A percentile compares a stretch with the other conserved stretches of the same genome.
phyloP scores from a whole-genome alignment of 37 sponge, comb jelly and placozoan genomes.

The Beroe forskalii region DNA sequence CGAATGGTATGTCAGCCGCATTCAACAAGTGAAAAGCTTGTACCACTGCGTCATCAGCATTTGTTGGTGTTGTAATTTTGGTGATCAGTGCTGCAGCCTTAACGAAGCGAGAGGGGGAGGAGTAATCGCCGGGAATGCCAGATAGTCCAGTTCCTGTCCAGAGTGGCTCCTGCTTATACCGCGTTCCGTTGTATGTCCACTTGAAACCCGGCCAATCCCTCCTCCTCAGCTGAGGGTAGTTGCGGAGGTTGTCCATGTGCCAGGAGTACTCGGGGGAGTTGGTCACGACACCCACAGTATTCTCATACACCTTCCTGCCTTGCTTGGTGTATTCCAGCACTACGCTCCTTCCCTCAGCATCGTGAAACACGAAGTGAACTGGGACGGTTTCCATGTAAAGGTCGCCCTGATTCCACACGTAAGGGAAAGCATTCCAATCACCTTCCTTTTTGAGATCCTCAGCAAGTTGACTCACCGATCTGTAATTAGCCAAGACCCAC shows the following conservation, averaged over 20 bases:
- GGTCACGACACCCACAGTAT: background rate
- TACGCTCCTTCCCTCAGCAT: background rate
- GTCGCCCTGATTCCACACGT: background rate
- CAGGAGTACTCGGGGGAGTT: constrained; percentile 21
- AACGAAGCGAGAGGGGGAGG: constrained; percentile 9
- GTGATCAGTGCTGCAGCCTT: background rate
- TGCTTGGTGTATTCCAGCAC: constrained; percentile 38
- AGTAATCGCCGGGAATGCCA: constrained; percentile 17
- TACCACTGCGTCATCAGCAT: background rate
- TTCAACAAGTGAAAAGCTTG: background rate
- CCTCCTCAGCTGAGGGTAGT: background rate
- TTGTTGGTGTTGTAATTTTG: background rate
- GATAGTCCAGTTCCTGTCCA: background rate
- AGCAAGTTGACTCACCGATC: background rate
- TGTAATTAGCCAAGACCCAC: background rate
- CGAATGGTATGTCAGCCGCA: background rate
- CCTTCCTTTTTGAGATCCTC: background rate
- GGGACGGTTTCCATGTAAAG: background rate
- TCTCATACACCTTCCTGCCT: background rate
- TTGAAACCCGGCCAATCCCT: background rate
- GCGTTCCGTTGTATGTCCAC: background rate
- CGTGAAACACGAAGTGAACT: constrained; percentile 19
- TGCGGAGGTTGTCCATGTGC: constrained; percentile 18
- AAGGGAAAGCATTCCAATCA: background rate
- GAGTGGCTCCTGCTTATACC: background rate